These are phyloP conservation scores for Zingel zingel DNA, from an alignment of 2,113 vertebrate genomes.

Conservation along the genomic window DNA sequence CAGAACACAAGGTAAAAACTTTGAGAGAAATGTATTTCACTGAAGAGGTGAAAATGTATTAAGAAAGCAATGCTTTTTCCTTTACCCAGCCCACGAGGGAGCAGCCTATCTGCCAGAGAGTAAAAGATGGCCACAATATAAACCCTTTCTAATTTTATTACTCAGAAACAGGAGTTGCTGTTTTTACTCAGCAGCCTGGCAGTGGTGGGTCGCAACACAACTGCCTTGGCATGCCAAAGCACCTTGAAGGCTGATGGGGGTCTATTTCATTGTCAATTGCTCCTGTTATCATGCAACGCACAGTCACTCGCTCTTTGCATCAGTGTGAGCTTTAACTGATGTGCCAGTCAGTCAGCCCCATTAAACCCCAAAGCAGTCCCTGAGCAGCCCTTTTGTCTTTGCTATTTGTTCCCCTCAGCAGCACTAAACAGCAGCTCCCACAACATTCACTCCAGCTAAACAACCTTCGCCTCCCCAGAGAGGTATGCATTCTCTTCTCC, in stretches of 20 bases:
- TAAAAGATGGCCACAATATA: slow-evolving; percentile 23
- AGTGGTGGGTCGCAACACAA: slow-evolving; percentile 30
- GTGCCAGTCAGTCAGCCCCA: slow-evolving; percentile 68
- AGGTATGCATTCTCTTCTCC: slow-evolving; percentile 50
- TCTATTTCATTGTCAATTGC: slow-evolving; percentile 69
- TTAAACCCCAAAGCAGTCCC: slow-evolving; percentile 75
- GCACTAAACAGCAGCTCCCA: slow-evolving; percentile 68
- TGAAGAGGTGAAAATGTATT: slow-evolving; percentile 12
- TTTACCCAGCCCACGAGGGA: slow-evolving; percentile 12
- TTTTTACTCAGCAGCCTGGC: slow-evolving; percentile 41
- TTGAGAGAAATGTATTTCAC: slow-evolving; percentile 12
- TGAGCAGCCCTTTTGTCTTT: slow-evolving; percentile 64
- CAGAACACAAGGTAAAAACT: background rate
- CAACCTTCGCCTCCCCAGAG: slow-evolving; percentile 73
- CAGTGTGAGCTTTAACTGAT: slow-evolving; percentile 67
- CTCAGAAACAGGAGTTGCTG: slow-evolving; percentile 2
- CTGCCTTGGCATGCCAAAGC: slow-evolving; percentile 46
- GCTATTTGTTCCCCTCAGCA: slow-evolving; percentile 62
- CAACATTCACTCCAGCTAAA: slow-evolving; percentile 71
- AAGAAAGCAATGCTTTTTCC: background rate
- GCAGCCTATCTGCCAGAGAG: slow-evolving; percentile 28
- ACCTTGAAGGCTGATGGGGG: slow-evolving; percentile 53
- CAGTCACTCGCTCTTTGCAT: slow-evolving; percentile 46
- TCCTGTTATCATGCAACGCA: slow-evolving; percentile 53
- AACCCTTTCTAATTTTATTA: slow-evolving; percentile 48